Base-by-base conservation (phyloP, 2,797 vertebrate genomes). In the Cephalopachus bancanus region DNA sequence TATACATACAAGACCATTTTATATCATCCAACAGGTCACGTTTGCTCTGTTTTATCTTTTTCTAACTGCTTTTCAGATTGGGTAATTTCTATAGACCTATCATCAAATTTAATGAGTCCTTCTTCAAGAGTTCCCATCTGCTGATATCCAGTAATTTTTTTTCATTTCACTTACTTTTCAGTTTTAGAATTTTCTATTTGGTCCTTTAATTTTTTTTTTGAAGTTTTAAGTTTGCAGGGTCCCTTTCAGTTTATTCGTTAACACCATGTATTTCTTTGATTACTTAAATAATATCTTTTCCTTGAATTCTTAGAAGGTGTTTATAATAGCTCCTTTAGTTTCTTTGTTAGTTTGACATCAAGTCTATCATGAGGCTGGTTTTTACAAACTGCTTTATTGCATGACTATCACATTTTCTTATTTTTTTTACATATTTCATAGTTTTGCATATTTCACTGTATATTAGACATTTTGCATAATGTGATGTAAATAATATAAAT, bases 381-480 rank as follows among this genome's bases (percentile, higher is more conserved):
- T 75, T 81, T 89, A 15, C 72, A 86, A 75, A 64, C 30, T 28
- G 3, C 37, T 65, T 76, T 90, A 81, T 24, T 91, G 9, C 28
- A 15, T 93, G 44, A 67, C 10, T 53, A 26, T 64, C 62, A 91
- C 33, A 67, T 79, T 79, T 93, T 93, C 10, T 19, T 83, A 71
- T 93, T 83, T 78, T 33, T 93, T 93, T 88, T 79, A 33, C 0
- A 15, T 51, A 81, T 83, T 11, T 91, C 60, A 78, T 71, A 76
- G 67, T 51, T 91, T 44, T 44, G 6, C 44, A 44, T 92, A 59
- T 71, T 89, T 44, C 44, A 60, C 51, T 60, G 10, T 37, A 37
- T 57, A 44, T 6, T 75, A 33, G 33, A 81, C 9, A 96, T 90
- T 93, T 90, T 86, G 55, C 24, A 71, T 76, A 64, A 92, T 53